Evolutionary conservation across 2,797 vertebrate genomes (phyloP).

Genomic region (Nannoperca obscura): DNA sequence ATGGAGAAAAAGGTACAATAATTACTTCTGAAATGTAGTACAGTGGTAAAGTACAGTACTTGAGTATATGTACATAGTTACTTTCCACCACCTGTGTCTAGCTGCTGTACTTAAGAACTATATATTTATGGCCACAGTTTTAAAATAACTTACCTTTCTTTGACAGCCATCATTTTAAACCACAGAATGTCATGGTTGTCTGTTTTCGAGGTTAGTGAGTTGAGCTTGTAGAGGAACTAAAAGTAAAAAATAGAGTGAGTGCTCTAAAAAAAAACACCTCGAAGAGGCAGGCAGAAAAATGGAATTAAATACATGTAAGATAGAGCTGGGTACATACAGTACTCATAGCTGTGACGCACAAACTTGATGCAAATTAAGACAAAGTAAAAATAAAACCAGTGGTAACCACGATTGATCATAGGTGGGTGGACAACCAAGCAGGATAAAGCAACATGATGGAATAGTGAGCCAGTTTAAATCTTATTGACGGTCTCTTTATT

Average conservation of each 20-base stretch:
- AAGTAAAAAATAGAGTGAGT: neutral
- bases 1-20: neutral
- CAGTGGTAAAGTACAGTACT: neutral
- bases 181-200: neutral
- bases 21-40: neutral
- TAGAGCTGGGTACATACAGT: conserved; percentile 16
- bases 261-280: conserved; percentile 23
- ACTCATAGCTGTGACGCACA: conserved; percentile 61
- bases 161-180: conserved; percentile 6
- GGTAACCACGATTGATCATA: conserved; percentile 41
- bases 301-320: conserved; percentile 29
- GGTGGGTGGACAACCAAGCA: conserved; percentile 60
- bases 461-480: conserved; percentile 42
- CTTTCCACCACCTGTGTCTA: neutral
- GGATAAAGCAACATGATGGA: conserved; percentile 32
- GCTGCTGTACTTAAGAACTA: neutral
- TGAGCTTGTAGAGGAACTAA: neutral
- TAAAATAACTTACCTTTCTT: conserved; percentile 1
- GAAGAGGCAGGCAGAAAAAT: conserved; percentile 20
- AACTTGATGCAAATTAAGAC: conserved; percentile 51
- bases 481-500: conserved; percentile 43
- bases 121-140: neutral
- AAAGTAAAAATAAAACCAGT: conserved; percentile 64
- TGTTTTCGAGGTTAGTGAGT: conserved; percentile 14
- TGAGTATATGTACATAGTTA: neutral